phyloP scores from a whole-genome alignment of 2,797 vertebrate genomes.

The Halcyon chelicuti region DNA sequence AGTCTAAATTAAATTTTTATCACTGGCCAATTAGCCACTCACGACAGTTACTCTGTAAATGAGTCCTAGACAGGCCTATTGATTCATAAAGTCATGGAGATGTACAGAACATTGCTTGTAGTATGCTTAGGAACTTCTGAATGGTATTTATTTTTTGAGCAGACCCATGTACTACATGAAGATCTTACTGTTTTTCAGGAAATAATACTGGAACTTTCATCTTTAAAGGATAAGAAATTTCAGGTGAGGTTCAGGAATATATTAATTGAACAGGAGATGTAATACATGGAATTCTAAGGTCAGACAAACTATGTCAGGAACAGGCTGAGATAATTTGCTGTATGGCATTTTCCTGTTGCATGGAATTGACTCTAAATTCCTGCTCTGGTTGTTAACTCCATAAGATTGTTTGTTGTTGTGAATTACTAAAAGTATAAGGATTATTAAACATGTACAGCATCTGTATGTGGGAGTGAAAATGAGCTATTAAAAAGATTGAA shows the following conservation, averaged over 20 bases:
- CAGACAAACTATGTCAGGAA: neutral
- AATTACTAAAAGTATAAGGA: neutral
- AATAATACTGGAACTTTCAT: neutral
- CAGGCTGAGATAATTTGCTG: neutral
- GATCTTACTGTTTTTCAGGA: neutral
- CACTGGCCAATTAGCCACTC: neutral
- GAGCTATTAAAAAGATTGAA: neutral
- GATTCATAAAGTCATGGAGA: neutral
- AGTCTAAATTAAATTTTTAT: neutral
- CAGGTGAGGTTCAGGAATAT: neutral
- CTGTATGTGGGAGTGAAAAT: neutral
- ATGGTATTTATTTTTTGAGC: neutral
- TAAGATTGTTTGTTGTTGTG: neutral
- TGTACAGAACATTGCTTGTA: neutral
- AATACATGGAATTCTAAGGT: neutral
- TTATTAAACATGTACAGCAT: neutral
- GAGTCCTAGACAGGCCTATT: neutral
- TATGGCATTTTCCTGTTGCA: neutral
- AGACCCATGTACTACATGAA: neutral
- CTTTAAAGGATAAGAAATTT: neutral
- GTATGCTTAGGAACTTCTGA: neutral
- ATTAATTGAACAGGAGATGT: neutral
- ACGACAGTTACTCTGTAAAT: neutral
- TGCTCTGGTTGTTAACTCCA: neutral
- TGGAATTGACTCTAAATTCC: neutral